Evolutionary conservation across 2,888 invertebrate species (phyloP).

Genomic region (Caprella mutica): DNA sequence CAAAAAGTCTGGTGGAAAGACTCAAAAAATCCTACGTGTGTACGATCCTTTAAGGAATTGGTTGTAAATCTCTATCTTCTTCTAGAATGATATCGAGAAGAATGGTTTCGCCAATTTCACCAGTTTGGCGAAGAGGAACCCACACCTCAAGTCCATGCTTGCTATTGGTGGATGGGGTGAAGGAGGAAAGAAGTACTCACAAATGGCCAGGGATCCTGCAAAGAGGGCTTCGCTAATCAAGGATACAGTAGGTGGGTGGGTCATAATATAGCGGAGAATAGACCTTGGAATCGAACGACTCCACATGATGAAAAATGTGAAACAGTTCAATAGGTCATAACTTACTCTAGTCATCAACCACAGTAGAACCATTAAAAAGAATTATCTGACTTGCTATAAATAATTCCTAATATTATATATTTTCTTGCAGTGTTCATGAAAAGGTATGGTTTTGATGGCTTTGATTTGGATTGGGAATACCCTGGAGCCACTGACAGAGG

Average conservation of each 20-base stretch:
- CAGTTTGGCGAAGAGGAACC: conserved; percentile 54
- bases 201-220: conserved; percentile 59
- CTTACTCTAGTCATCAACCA: no score
- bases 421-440: conserved; percentile 44
- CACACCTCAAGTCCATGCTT: conserved; percentile 60
- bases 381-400: no score
- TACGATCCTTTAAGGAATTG: no score
- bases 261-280: no score
- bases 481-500: conserved; percentile 47
- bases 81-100: conserved; percentile 38
- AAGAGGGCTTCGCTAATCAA: conserved; percentile 58
- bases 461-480: conserved; percentile 60
- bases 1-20: no score
- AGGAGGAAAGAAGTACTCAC: conserved; percentile 75
- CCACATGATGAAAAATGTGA: no score
- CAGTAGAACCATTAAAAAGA: no score
- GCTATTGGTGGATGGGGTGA: conserved; percentile 87
- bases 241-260: conserved; percentile 51
- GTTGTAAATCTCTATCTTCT: no score
- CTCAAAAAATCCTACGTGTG: no score
- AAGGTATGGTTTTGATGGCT: conserved; percentile 54
- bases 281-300: no score
- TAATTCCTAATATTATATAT: no score
- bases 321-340: no score
- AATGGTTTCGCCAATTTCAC: conserved; percentile 71